Evolutionary conservation across 2,888 invertebrate species (phyloP), one percentile per base, ranked within the genome.

Genomic region (Xiphydria camelus): DNA sequence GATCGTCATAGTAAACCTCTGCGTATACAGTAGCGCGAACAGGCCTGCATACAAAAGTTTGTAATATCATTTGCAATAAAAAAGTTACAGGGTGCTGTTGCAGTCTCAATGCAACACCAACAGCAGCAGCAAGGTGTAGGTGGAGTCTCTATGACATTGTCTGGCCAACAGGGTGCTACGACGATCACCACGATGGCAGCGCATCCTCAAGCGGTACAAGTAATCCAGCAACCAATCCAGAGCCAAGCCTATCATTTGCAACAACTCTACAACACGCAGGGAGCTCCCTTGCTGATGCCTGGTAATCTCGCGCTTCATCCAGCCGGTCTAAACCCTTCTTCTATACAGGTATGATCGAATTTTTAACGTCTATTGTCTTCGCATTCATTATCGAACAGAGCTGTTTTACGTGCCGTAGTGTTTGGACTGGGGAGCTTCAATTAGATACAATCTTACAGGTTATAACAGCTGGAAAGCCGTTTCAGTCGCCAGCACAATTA

Each of bases 391-490:
- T n/a, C n/a, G n/a, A n/a, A n/a, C n/a, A n/a, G n/a, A n/a, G n/a
- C n/a, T n/a, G n/a, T n/a, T n/a, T n/a, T n/a, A n/a, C n/a, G n/a
- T n/a, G n/a, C n/a, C n/a, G n/a, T n/a, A n/a, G n/a, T n/a, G n/a
- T n/a, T n/a, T n/a, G n/a, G n/a, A n/a, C n/a, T n/a, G n/a, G n/a
- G n/a, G n/a, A n/a, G n/a, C n/a, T n/a, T n/a, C n/a, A n/a, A n/a
- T n/a, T n/a, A n/a, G n/a, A n/a, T n/a, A n/a, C n/a, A 40, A 34
- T 19, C 44, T 44, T 77, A 26, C 76, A 91, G 84, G 88, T 91
- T 45, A 91, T 92, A 52, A 84, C 91, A 4, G 85, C 89, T 14
- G 85, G 88, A 18, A 93, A 93, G 69, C 88, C 91, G 3, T 91
- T 91, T 72, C 91, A 90, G 73, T 76, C 77, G 1, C 85, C 89